phyloP scores from a whole-genome alignment of 2,797 vertebrate species.

The Anabacerthia variegaticeps region DNA sequence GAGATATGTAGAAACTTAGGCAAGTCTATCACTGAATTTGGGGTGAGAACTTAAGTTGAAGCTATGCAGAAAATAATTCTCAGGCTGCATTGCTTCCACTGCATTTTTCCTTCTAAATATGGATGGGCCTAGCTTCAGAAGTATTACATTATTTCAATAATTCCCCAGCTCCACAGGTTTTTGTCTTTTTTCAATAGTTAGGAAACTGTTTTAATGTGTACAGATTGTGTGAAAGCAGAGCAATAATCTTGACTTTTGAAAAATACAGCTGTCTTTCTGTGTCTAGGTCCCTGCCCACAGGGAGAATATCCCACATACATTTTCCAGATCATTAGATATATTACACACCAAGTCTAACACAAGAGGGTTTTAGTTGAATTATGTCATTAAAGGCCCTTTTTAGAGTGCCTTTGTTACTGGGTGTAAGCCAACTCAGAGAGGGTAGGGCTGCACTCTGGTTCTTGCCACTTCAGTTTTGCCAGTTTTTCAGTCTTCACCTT shows the following conservation, averaged over 20 bases:
- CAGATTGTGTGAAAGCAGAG: not conserved
- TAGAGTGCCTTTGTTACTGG: not conserved
- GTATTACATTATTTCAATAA: not conserved
- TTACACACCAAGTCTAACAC: not conserved
- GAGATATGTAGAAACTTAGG: not conserved
- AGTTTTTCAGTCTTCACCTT: not conserved
- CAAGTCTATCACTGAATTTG: not conserved
- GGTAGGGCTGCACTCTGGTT: not conserved
- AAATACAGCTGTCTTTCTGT: not conserved
- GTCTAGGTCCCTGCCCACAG: not conserved
- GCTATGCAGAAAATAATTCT: not conserved
- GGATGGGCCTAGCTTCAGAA: not conserved
- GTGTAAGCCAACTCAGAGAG: not conserved
- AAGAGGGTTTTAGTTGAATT: conserved; percentile 28
- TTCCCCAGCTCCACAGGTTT: not conserved
- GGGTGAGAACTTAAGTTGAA: not conserved
- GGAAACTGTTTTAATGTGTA: not conserved
- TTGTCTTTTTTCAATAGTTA: not conserved
- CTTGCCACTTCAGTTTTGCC: not conserved
- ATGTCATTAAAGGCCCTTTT: not conserved
- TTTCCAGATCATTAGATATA: not conserved
- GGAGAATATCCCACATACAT: not conserved
- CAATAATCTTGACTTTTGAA: not conserved
- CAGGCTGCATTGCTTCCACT: not conserved
- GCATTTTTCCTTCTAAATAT: not conserved